These are phyloP conservation scores for Euglossa dilemma DNA, from an alignment of 1,140 invertebrate species.

Conservation along the genomic window DNA sequence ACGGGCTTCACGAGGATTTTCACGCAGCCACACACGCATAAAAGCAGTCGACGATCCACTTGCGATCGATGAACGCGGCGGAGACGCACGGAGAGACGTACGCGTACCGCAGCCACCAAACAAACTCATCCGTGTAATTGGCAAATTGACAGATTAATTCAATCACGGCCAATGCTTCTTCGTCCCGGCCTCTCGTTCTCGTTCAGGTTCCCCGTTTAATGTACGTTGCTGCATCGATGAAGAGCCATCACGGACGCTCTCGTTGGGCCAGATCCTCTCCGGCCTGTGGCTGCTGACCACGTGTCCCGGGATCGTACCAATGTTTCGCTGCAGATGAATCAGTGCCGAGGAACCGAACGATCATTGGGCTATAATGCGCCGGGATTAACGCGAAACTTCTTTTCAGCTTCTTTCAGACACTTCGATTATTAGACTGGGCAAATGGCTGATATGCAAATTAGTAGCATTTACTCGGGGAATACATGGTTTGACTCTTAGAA, in stretches of 20 bases:
- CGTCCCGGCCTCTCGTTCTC: conserved; percentile 49
- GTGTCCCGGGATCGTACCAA: neutral
- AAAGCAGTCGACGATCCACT: conserved; percentile 63
- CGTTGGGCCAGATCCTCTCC: neutral
- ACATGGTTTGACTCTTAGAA: too few relatives aligned
- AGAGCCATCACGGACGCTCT: conserved; percentile 21
- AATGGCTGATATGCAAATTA: too few relatives aligned
- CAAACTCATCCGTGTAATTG: conserved; percentile 82
- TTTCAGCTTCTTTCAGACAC: too few relatives aligned
- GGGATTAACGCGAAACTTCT: too few relatives aligned
- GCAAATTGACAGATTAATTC: conserved; percentile 82
- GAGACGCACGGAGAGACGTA: conserved; percentile 58
- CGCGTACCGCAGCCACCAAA: conserved; percentile 74
- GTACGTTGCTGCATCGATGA: conserved; percentile 36
- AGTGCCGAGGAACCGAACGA: neutral
- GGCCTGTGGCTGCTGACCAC: neutral
- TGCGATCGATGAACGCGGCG: conserved; percentile 74
- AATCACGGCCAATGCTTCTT: conserved; percentile 77
- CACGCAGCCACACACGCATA: conserved; percentile 41
- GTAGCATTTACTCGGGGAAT: too few relatives aligned
- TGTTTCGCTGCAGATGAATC: neutral
- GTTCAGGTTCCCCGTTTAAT: conserved; percentile 48
- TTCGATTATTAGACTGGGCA: too few relatives aligned
- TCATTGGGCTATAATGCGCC: too few relatives aligned
- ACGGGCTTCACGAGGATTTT: conserved; percentile 15